Conservation (phyloP, 2,797 vertebrate genomes). For the Rhinichthys osculus region DNA sequence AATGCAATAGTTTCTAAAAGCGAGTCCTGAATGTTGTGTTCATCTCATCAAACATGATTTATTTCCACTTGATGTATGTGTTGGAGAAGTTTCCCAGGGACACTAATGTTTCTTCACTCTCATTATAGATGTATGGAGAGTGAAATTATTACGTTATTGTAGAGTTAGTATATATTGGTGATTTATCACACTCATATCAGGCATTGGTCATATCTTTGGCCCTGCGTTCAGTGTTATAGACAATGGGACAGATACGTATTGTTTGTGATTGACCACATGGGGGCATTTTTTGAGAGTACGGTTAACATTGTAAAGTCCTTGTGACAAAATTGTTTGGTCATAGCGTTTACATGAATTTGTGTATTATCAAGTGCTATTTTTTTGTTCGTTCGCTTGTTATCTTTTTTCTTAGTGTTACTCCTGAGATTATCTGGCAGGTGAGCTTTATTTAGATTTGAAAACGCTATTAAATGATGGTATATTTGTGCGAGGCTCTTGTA, state of each 20-base stretch:
- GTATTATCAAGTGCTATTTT: conserved; percentile 49
- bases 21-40: not conserved
- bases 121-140: conserved; percentile 14
- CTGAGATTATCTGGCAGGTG: conserved; percentile 51
- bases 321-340: conserved; percentile 55
- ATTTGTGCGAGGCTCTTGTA: conserved; percentile 50
- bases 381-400: conserved; percentile 16
- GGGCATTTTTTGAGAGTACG: conserved; percentile 41
- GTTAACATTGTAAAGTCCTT: conserved; percentile 54
- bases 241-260: conserved; percentile 28
- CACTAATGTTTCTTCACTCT: conserved; percentile 3
- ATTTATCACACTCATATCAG: conserved; percentile 27
- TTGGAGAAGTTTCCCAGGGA: conserved; percentile 14
- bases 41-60: conserved; percentile 9
- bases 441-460: conserved; percentile 52
- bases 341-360: conserved; percentile 58
- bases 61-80: not conserved
- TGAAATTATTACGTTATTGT: conserved; percentile 44
- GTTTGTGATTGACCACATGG: conserved; percentile 30
- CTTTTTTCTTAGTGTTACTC: conserved; percentile 34
- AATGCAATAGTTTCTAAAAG: conserved; percentile 22
- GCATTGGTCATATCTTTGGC: conserved; percentile 32
- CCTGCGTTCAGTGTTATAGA: conserved; percentile 9
- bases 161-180: conserved; percentile 40
- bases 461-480: conserved; percentile 52